Conservation (phyloP, 2,888 invertebrate species). For the Phyto melanocephala region DNA sequence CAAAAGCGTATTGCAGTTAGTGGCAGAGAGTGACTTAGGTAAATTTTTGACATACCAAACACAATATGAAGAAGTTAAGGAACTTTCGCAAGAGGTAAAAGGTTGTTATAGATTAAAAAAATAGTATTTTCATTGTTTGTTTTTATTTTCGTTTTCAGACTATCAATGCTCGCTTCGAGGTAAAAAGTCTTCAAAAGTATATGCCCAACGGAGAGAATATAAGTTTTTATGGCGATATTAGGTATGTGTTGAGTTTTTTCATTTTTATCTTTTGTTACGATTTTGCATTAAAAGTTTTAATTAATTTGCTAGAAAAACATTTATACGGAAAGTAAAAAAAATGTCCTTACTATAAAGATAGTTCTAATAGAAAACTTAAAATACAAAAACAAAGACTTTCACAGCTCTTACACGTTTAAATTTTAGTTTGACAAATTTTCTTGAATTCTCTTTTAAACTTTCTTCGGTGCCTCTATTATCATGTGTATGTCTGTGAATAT, state of each 20-base stretch:
- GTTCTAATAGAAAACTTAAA: too few relatives aligned
- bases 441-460: too few relatives aligned
- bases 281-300: too few relatives aligned
- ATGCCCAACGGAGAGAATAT: conserved; percentile 68
- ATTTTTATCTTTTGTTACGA: not conserved
- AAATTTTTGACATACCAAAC: conserved; percentile 41
- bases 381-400: too few relatives aligned
- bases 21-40: conserved; percentile 61
- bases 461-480: too few relatives aligned
- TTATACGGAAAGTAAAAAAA: too few relatives aligned
- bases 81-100: conserved; percentile 24
- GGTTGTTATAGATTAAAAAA: not conserved
- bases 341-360: too few relatives aligned
- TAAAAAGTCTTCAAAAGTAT: conserved; percentile 29
- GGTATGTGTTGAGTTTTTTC: conserved; percentile 67
- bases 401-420: too few relatives aligned
- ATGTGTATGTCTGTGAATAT: too few relatives aligned
- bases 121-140: not conserved
- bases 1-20: conserved; percentile 62
- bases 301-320: conserved; percentile 5
- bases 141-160: conserved; percentile 13
- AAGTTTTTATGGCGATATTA: conserved; percentile 70
- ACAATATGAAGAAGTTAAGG: conserved; percentile 61
- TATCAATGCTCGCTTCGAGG: not conserved
- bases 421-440: too few relatives aligned